phyloP scores from a whole-genome alignment of 1,140 invertebrate genomes.

The Platyura marginata region DNA sequence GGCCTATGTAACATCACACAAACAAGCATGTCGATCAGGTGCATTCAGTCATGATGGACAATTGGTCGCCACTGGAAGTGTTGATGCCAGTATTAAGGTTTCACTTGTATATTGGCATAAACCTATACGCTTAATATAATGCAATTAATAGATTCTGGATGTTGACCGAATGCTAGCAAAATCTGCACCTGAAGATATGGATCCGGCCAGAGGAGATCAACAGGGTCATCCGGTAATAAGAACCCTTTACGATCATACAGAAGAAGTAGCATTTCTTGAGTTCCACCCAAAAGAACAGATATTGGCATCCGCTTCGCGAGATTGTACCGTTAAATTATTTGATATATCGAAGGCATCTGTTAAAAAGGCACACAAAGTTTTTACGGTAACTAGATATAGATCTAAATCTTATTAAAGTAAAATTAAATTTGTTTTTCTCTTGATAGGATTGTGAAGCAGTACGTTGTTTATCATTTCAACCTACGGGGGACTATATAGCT shows the following conservation, averaged over 20 bases:
- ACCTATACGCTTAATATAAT: too few relatives aligned
- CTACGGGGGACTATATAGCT: conserved; percentile 82
- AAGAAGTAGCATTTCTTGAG: conserved; percentile 91
- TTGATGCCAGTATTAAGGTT: conserved; percentile 96
- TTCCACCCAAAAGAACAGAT: conserved; percentile 93
- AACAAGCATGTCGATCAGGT: conserved; percentile 85
- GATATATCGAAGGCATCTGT: conserved; percentile 96
- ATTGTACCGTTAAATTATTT: conserved; percentile 90
- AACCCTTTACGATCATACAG: conserved; percentile 95
- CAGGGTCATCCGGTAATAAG: conserved; percentile 95
- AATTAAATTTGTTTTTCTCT: conserved; percentile 5
- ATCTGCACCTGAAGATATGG: conserved; percentile 66
- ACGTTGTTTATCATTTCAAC: conserved; percentile 81
- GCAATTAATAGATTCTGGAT: conserved; percentile 75
- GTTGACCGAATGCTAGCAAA: conserved; percentile 96
- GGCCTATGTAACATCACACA: conserved; percentile 96
- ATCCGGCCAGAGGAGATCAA: conserved; percentile 50
- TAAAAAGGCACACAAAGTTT: conserved; percentile 91
- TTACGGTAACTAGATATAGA: conserved; percentile 35
- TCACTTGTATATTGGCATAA: too few relatives aligned
- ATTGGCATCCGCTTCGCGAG: conserved; percentile 81
- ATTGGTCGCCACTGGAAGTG: conserved; percentile 93
- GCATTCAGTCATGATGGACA: conserved; percentile 90
- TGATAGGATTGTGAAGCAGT: conserved; percentile 76
- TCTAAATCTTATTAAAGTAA: conserved; percentile 4